phyloP scores from a whole-genome alignment of 2,797 vertebrate genomes.

The Bradypodion pumilum region DNA sequence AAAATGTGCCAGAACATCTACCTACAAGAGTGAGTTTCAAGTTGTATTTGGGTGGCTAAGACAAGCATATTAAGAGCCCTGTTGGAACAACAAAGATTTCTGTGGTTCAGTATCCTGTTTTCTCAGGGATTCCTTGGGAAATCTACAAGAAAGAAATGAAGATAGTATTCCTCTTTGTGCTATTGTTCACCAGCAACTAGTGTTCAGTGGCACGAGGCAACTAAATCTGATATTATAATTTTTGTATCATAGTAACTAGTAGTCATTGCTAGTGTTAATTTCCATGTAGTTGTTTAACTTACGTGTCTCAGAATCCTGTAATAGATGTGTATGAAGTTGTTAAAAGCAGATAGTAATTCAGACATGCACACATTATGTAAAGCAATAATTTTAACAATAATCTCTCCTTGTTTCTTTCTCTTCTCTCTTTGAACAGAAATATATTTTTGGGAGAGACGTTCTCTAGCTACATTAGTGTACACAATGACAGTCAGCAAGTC shows the following conservation, averaged over 20 bases:
- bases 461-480: slow-evolving; percentile 99
- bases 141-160: not conserved
- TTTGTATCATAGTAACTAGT: not conserved
- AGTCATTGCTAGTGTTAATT: not conserved
- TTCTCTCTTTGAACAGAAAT: slow-evolving; percentile 80
- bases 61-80: not conserved
- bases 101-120: not conserved
- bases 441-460: slow-evolving; percentile 99
- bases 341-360: slow-evolving; percentile 13
- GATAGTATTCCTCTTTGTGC: not conserved
- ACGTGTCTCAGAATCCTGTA: not conserved
- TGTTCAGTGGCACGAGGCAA: too few relatives aligned
- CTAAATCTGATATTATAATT: too few relatives aligned
- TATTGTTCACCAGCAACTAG: too few relatives aligned
- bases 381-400: not conserved
- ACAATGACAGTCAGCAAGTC: slow-evolving; percentile 95
- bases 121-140: not conserved
- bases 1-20: not conserved
- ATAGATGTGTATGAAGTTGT: not conserved
- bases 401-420: not conserved
- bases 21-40: not conserved
- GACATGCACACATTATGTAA: not conserved
- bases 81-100: not conserved
- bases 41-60: not conserved
- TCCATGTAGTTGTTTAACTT: not conserved